These are phyloP conservation scores for Morone chrysops DNA, from an alignment of 2,113 vertebrate genomes.

Conservation along the genomic window DNA sequence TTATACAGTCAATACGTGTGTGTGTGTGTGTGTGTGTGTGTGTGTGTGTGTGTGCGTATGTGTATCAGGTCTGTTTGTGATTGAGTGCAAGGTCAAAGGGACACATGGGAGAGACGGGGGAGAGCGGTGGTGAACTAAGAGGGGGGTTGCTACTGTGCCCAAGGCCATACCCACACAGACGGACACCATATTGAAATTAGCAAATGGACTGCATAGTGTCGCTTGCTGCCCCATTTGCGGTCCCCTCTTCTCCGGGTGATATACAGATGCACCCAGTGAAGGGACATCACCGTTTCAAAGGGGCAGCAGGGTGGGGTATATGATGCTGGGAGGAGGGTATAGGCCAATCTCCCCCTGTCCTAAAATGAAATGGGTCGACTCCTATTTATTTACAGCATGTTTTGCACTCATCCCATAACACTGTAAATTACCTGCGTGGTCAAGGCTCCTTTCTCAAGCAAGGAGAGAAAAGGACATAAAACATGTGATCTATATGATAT, in stretches of 20 bases:
- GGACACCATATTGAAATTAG: slow-evolving; percentile 87
- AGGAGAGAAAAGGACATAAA: slow-evolving; percentile 77
- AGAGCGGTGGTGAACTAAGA: slow-evolving; percentile 44
- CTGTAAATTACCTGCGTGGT: slow-evolving; percentile 86
- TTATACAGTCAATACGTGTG: slow-evolving; percentile 69
- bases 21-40: slow-evolving; percentile 47
- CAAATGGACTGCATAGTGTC: slow-evolving; percentile 83
- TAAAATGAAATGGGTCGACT: slow-evolving; percentile 82
- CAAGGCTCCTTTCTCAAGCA: slow-evolving; percentile 82
- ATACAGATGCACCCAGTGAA: slow-evolving; percentile 71
- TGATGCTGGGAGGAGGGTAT: background rate
- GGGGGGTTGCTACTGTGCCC: slow-evolving; percentile 76
- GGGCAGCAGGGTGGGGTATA: slow-evolving; percentile 44
- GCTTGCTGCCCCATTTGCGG: slow-evolving; percentile 80
- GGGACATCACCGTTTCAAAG: slow-evolving; percentile 67
- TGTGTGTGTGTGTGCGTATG: slow-evolving; percentile 47
- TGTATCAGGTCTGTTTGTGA: slow-evolving; percentile 76
- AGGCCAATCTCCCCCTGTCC: slow-evolving; percentile 59
- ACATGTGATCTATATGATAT: slow-evolving; percentile 83
- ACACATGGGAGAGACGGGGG: slow-evolving; percentile 62
- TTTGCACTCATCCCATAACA: slow-evolving; percentile 87
- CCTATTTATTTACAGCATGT: slow-evolving; percentile 89
- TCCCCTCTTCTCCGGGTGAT: slow-evolving; percentile 74
- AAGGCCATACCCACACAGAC: slow-evolving; percentile 83
- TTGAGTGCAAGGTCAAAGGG: slow-evolving; percentile 84